Conservation (phyloP, 2,113 vertebrate genomes). For the Charadrius vociferus region DNA sequence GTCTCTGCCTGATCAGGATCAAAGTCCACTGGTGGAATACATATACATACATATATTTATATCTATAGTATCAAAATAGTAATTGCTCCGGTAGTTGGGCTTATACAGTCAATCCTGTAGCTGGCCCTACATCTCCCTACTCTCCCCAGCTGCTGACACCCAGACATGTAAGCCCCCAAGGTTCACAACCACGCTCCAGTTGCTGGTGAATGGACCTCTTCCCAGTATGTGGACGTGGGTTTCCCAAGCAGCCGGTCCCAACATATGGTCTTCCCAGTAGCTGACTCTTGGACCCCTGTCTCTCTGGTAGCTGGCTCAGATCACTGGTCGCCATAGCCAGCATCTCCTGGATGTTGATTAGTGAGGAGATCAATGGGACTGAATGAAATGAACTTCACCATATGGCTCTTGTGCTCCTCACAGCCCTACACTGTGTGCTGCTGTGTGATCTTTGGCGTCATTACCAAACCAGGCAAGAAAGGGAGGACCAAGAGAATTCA, state of each 20-base stretch:
- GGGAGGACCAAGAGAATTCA: not conserved
- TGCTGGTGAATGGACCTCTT: not conserved
- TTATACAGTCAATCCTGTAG: not conserved
- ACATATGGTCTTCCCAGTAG: not conserved
- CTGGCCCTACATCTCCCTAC: not conserved
- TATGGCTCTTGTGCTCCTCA: not conserved
- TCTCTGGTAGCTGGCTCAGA: not conserved
- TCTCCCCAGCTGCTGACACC: not conserved
- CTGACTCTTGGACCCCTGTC: not conserved
- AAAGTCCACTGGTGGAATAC: not conserved
- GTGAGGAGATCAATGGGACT: not conserved
- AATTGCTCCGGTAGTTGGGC: not conserved
- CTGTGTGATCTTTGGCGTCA: not conserved
- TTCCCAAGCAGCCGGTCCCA: not conserved
- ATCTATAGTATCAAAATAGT: not conserved
- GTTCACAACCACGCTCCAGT: fast-evolving
- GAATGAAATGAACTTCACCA: not conserved
- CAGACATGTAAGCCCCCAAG: not conserved
- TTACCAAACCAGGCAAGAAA: not conserved
- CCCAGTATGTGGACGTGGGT: fast-evolving
- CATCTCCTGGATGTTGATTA: not conserved
- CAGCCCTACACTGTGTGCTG: not conserved
- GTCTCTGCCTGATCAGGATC: not conserved
- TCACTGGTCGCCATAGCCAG: not conserved
- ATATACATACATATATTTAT: too few species aligned